These are phyloP conservation scores for Ochropleura plecta DNA, from an alignment of 2,888 invertebrate species.

Conservation along the genomic window DNA sequence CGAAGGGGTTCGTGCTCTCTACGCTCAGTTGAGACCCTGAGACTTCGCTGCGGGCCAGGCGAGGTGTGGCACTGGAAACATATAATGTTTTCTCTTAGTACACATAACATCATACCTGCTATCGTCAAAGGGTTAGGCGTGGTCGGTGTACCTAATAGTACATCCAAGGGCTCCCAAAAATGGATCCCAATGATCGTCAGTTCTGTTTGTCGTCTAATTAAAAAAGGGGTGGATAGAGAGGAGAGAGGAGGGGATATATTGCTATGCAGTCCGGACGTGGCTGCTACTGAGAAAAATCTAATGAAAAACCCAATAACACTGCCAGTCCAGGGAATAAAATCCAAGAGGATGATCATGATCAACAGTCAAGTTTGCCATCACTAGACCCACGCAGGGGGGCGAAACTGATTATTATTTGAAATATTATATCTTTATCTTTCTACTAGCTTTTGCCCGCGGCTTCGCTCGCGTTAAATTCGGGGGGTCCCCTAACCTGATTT, in stretches of 20 bases:
- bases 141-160: too few species aligned
- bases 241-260: not conserved
- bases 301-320: not conserved
- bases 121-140: not conserved
- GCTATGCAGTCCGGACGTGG: not conserved
- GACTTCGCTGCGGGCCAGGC: constrained; percentile 86
- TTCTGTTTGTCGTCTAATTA: too few species aligned
- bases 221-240: too few species aligned
- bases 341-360: not conserved
- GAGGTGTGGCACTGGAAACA: constrained; percentile 80
- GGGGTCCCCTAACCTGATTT: too few species aligned
- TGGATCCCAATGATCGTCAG: too few species aligned
- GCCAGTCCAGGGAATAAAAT: too few species aligned
- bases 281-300: not conserved
- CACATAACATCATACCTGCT: not conserved
- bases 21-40: constrained; percentile 91
- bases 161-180: too few species aligned
- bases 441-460: too few species aligned
- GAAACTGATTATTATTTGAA: not conserved
- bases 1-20: constrained; percentile 91
- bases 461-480: too few species aligned
- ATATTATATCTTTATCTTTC: too few species aligned
- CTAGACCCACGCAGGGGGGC: not conserved
- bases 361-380: not conserved
- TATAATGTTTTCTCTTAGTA: not conserved